Base-by-base conservation (phyloP, 2,797 vertebrate genomes). In the Danio kyathit region DNA sequence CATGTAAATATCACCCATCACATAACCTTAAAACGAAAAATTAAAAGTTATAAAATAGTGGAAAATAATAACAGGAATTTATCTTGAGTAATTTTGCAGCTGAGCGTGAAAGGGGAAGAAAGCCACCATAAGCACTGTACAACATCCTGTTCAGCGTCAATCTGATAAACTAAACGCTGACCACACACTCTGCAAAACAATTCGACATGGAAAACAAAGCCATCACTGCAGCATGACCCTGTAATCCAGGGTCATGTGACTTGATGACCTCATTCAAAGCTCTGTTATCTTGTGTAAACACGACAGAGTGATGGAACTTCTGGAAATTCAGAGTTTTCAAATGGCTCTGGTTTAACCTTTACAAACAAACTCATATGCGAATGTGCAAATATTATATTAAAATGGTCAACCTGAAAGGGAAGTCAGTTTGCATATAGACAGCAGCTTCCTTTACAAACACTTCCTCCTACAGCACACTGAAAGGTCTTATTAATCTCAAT, bases 391-490 rank as follows among this genome's bases (percentile, higher is more conserved):
- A 1, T 19, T 2, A 16, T 38, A 52, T 75, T 10, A 51, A 51
- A 74, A 8, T 0, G 4, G 67, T 41, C 12, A 65, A 52, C 19
- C 61, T 59, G 88, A 90, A 89, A 63, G 76, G 86, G 88, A 91
- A 89, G 82, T 84, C 7, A 4, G 2, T 52, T 63, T 79, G 66
- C 82, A 80, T 81, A 79, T 77, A 82, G 70, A 85, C 5, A 82
- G 76, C 49, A 9, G 21, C 63, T 76, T 82, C 63, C 10, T 44
- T 65, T 85, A 65, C 40, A 13, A 57, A 16, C 7, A 76, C 82
- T 89, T 91, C 89, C 91, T 89, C 76, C 74, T 85, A 84, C 76
- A 83, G 78, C 74, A 61, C 29, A 61, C 38, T 40, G n/a, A 38
- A 29, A 44, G 43, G 13, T 56, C 43, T 56, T 72, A 46, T 6